Percentiles rank a stretch among this genome's conserved stretches.
phyloP scores from a whole-genome alignment of 2,888 invertebrate species.

The Loripinus fragilis region DNA sequence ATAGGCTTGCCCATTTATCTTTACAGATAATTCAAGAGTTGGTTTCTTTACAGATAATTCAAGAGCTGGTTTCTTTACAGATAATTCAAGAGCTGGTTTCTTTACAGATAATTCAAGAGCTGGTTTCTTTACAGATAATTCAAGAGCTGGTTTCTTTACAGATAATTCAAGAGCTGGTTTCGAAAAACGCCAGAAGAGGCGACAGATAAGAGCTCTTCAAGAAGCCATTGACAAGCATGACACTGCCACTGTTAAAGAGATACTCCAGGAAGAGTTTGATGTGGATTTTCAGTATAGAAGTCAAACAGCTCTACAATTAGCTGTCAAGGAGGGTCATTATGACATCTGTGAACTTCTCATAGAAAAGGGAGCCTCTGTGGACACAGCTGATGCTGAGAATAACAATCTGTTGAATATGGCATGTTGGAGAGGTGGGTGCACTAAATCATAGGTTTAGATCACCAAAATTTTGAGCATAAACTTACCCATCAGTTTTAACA shows the following conservation, averaged over 20 bases:
- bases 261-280: slow-evolving; percentile 75
- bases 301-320: slow-evolving; percentile 78
- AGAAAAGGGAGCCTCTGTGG: slow-evolving; percentile 77
- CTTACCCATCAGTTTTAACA: too few species aligned
- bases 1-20: too few species aligned
- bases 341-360: slow-evolving; percentile 77
- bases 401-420: slow-evolving; percentile 79
- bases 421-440: slow-evolving; percentile 68
- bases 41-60: too few species aligned
- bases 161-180: slow-evolving; percentile 67
- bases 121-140: too few species aligned
- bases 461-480: too few species aligned
- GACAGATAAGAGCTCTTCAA: slow-evolving; percentile 77
- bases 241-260: slow-evolving; percentile 64
- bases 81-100: too few species aligned
- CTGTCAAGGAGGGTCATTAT: slow-evolving; percentile 72
- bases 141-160: slow-evolving; percentile 48
- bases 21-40: too few species aligned
- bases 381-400: slow-evolving; percentile 75
- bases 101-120: too few species aligned
- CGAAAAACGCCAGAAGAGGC: slow-evolving; percentile 77
- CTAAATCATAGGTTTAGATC: too few species aligned
- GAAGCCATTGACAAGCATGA: slow-evolving; percentile 74
- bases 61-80: too few species aligned
- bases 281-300: slow-evolving; percentile 80